Conservation (phyloP, 2,888 invertebrate species). For the Lithophane semibrunnea region DNA sequence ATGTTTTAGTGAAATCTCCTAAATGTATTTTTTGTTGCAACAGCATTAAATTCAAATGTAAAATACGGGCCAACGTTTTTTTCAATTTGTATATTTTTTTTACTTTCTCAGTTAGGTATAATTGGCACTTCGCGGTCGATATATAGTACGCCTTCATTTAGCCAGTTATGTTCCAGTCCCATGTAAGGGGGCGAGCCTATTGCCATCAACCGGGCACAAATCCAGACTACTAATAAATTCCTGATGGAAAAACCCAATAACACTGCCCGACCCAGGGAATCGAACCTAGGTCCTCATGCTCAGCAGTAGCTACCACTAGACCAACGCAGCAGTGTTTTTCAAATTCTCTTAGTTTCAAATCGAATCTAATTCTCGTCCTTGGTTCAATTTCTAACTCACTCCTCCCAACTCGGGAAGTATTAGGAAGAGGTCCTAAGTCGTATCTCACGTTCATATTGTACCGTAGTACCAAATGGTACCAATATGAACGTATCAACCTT, state of each 20-base stretch:
- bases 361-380: neutral
- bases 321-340: neutral
- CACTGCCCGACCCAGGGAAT: neutral
- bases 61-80: too few relatives aligned
- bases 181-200: too few relatives aligned
- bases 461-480: slow-evolving; percentile 35
- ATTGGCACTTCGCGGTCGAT: too few relatives aligned
- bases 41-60: too few relatives aligned
- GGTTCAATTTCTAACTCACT: slow-evolving; percentile 17
- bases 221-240: neutral
- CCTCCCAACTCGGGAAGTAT: slow-evolving; percentile 3
- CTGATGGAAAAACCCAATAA: neutral
- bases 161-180: too few relatives aligned
- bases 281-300: neutral
- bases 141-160: too few relatives aligned
- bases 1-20: too few relatives aligned
- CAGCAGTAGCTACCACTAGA: neutral
- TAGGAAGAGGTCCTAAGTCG: slow-evolving; percentile 16
- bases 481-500: slow-evolving; percentile 23
- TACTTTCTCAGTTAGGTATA: too few relatives aligned
- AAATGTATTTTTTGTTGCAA: too few relatives aligned
- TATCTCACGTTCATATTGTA: slow-evolving; percentile 50
- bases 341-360: neutral
- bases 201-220: too few relatives aligned
- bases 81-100: too few relatives aligned